These are phyloP conservation scores for Dryobates pubescens DNA, from an alignment of 2,797 vertebrate species.

Conservation along the genomic window DNA sequence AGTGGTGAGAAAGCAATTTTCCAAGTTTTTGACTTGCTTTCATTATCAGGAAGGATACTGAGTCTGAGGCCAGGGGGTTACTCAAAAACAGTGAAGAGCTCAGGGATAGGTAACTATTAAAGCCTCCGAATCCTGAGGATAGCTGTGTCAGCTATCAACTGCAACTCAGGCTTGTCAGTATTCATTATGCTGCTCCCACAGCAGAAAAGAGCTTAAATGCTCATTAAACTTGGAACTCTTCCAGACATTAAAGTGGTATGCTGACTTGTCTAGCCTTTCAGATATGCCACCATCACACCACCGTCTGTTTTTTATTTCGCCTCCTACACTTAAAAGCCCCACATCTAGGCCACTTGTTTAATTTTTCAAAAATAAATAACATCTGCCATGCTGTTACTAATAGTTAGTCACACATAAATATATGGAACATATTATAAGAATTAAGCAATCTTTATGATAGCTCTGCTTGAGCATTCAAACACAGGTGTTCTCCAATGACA, in stretches of 20 bases:
- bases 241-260: constrained; percentile 16
- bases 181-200: constrained; percentile 42
- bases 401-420: constrained; percentile 12
- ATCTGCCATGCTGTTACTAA: background rate
- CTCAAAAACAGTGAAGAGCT: background rate
- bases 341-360: background rate
- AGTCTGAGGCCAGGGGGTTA: background rate
- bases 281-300: background rate
- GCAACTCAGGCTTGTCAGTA: background rate
- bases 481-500: constrained; percentile 2
- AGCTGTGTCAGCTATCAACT: constrained; percentile 46
- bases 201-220: constrained; percentile 51
- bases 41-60: background rate
- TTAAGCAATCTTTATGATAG: background rate
- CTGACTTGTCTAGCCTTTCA: constrained; percentile 23
- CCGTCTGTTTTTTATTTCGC: background rate
- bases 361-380: background rate
- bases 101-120: background rate
- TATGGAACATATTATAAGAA: background rate
- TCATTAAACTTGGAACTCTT: constrained; percentile 27
- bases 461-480: constrained; percentile 5
- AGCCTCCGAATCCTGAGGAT: constrained; percentile 4
- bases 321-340: background rate
- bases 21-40: constrained; percentile 27
- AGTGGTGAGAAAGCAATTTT: constrained; percentile 32